phyloP scores from a whole-genome alignment of 2,797 vertebrate genomes.

The Dipus sagitta region DNA sequence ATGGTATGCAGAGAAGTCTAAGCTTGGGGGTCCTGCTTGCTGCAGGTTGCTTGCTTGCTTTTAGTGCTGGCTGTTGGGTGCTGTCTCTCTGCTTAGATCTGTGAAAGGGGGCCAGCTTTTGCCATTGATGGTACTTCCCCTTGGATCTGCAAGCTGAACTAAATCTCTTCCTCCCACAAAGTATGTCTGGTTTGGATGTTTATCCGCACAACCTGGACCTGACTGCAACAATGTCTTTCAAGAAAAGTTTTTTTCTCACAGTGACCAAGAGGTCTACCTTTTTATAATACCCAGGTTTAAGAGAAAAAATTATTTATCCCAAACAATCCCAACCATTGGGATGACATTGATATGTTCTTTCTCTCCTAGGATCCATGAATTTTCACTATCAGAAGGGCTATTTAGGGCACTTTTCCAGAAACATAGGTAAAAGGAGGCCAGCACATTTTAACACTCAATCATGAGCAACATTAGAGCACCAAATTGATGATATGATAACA shows the following conservation, averaged over 20 bases:
- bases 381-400: conserved; percentile 8
- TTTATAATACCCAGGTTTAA: background rate
- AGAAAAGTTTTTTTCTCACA: background rate
- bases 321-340: background rate
- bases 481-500: conserved; percentile 42
- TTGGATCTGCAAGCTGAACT: no score
- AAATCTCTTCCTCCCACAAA: no score
- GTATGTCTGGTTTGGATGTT: no score
- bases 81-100: no score
- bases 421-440: background rate
- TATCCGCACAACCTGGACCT: no score
- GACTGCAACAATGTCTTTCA: background rate
- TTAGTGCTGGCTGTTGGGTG: no score
- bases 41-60: no score
- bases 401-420: background rate
- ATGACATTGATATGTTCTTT: background rate
- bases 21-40: no score
- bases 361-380: background rate
- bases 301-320: conserved; percentile 13
- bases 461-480: background rate
- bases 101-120: no score
- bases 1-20: background rate
- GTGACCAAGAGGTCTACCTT: background rate
- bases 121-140: no score
- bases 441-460: conserved; percentile 14